Evolutionary conservation across 2,888 invertebrate genomes (phyloP), one percentile per base, ranked within the genome.

Genomic region (Acanthoscelides obtectus): DNA sequence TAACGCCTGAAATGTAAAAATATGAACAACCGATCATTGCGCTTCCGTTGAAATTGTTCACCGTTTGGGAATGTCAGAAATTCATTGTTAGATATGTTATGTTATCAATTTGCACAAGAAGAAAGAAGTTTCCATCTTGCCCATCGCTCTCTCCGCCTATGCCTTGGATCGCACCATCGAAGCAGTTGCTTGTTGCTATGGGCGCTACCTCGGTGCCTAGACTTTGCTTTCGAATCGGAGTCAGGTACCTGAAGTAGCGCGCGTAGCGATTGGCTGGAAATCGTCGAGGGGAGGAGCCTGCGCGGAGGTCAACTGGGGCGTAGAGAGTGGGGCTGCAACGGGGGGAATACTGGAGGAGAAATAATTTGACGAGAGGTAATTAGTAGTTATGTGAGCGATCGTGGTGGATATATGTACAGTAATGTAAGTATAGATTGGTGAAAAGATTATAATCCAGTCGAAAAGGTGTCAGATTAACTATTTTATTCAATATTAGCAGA

Each of bases 231-330:
- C 71, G 75, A 82, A 86, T 12, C 20, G 20, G 87, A 95, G 96
- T 96, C 96, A 96, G 96, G 96, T 96, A 96, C 96, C 96, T 95
- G 95, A 96, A 96, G 96, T 96, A 96, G 96, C 96, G 96, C 96
- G 95, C 95, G 95, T 88, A 88, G 93, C 90, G 89, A 86, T 87
- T 21, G 66, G 22, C 66, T 12, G 12, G 8, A 66, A 66, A 66
- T 21, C 45, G 45, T 12, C 45, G 45, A 12, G 45, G 12, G 45
- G 45, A 6, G 45, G 45, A 45, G 45, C 45, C 12, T 4, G 17
- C 5, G 45, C 45, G 5, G 45, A 45, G 45, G 45, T 1, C 45
- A 17, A 45, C 45, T 12, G 45, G 45, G 17, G 45, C 45, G 45
- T 45, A 45, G 45, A 17, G 8, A 45, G 45, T 45, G 45, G 45